Evolutionary conservation across 2,797 vertebrate genomes (phyloP).

Genomic region (Zalophus californianus): DNA sequence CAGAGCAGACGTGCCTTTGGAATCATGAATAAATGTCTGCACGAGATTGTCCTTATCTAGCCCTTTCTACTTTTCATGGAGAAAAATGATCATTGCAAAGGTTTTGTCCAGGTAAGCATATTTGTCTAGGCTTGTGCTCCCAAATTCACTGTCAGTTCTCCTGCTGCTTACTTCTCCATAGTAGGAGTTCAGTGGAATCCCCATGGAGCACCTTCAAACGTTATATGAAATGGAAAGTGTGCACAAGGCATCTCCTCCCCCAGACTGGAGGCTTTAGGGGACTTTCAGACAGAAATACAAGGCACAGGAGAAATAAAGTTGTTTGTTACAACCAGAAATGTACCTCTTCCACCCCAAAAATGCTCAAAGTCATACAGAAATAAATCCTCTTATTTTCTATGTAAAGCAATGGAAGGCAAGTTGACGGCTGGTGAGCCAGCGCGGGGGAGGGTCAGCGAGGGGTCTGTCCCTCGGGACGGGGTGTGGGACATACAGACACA

Average conservation of each 20-base stretch:
- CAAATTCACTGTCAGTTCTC: neutral
- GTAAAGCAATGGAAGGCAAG: neutral
- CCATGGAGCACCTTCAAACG: neutral
- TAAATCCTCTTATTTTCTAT: neutral
- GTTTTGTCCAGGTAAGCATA: neutral
- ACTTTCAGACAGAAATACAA: neutral
- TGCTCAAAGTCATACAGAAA: neutral
- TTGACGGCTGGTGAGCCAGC: neutral
- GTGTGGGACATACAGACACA: neutral
- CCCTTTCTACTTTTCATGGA: neutral
- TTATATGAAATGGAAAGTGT: neutral
- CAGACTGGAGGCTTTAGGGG: neutral
- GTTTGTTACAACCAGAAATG: neutral
- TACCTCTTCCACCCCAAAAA: neutral
- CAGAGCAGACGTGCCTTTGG: neutral
- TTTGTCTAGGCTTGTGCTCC: neutral
- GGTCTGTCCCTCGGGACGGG: neutral
- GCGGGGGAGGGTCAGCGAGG: neutral
- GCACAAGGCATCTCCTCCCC: neutral
- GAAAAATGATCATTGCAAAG: neutral
- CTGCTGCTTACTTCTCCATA: neutral
- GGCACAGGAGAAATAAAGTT: neutral
- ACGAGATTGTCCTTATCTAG: neutral
- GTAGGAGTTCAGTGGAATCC: neutral
- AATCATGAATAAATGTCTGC: neutral